Evolutionary conservation across 2,888 invertebrate genomes (phyloP).

Genomic region (Cephus runcator): DNA sequence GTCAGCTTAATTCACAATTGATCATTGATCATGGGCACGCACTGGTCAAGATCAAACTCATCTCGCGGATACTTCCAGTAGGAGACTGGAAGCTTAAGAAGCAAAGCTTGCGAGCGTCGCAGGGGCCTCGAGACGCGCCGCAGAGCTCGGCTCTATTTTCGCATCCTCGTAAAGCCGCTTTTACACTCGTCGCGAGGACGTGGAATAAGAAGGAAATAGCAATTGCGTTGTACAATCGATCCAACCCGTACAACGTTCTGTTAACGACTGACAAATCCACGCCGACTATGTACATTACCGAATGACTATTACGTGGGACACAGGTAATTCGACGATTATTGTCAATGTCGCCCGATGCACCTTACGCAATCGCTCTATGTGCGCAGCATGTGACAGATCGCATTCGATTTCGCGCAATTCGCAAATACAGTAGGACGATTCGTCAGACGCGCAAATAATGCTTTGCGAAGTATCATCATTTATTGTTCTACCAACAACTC

Average conservation of each 20-base stretch:
- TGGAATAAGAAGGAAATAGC: constrained; percentile 5
- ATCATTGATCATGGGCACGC: not conserved
- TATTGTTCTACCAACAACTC: too few relatives aligned
- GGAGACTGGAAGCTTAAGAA: not conserved
- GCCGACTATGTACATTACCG: constrained; percentile 3
- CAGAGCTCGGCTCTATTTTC: constrained; percentile 26
- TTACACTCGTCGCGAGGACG: constrained; percentile 5
- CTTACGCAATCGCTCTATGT: constrained; percentile 28
- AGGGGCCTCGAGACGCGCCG: not conserved
- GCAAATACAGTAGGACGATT: not conserved
- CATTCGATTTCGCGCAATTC: not conserved
- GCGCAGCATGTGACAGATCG: not conserved
- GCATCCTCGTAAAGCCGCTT: constrained; percentile 24
- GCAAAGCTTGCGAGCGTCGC: constrained; percentile 1
- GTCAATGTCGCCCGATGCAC: constrained; percentile 32
- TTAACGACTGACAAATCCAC: not conserved
- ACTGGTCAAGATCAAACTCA: not conserved
- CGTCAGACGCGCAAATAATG: not conserved
- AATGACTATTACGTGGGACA: constrained; percentile 14
- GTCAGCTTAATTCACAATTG: not conserved
- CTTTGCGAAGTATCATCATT: not conserved
- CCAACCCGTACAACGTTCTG: constrained; percentile 5
- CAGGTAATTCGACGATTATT: constrained; percentile 48
- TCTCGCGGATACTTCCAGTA: not conserved
- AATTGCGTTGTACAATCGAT: not conserved